These are phyloP conservation scores for Amphimallon solstitiale DNA, from an alignment of 2,888 invertebrate genomes.

Conservation along the genomic window DNA sequence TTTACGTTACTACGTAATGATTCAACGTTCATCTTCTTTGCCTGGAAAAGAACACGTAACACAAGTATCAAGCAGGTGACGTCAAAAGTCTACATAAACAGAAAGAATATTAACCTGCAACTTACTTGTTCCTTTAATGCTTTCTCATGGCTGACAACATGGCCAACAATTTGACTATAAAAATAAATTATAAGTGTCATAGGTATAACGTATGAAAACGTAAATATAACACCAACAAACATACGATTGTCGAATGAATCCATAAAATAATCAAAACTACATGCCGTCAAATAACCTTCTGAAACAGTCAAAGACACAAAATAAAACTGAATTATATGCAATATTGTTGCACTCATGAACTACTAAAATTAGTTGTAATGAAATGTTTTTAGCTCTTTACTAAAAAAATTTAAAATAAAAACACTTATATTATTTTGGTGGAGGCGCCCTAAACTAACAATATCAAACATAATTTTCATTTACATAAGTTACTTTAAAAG, in stretches of 20 bases:
- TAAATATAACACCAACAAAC: slow-evolving; percentile 81
- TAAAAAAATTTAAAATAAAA: too few species aligned
- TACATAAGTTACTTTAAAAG: too few species aligned
- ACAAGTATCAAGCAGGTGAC: too few species aligned
- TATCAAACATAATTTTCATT: too few species aligned
- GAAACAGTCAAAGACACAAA: too few species aligned
- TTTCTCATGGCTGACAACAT: slow-evolving; percentile 88
- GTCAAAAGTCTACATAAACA: slow-evolving; percentile 1
- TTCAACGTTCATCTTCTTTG: slow-evolving; percentile 92
- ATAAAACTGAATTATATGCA: too few species aligned
- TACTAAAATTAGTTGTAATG: too few species aligned
- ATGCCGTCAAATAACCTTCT: slow-evolving; percentile 92
- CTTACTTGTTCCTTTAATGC: slow-evolving; percentile 75
- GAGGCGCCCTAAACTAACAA: too few species aligned
- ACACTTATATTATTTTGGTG: too few species aligned
- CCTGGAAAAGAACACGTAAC: slow-evolving; percentile 64
- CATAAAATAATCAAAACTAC: slow-evolving; percentile 84
- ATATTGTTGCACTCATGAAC: too few species aligned
- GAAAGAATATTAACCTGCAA: slow-evolving; percentile 13
- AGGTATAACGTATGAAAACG: slow-evolving; percentile 81
- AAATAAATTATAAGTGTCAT: slow-evolving; percentile 82
- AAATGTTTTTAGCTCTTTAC: too few species aligned
- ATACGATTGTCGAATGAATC: slow-evolving; percentile 81
- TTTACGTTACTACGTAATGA: slow-evolving; percentile 79
- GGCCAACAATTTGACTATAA: slow-evolving; percentile 87